Percentiles rank a stretch among this genome's conserved stretches.
These are phyloP conservation scores for Peromyscus californicus DNA, from an alignment of 2,113 vertebrate genomes.

Conservation along the genomic window DNA sequence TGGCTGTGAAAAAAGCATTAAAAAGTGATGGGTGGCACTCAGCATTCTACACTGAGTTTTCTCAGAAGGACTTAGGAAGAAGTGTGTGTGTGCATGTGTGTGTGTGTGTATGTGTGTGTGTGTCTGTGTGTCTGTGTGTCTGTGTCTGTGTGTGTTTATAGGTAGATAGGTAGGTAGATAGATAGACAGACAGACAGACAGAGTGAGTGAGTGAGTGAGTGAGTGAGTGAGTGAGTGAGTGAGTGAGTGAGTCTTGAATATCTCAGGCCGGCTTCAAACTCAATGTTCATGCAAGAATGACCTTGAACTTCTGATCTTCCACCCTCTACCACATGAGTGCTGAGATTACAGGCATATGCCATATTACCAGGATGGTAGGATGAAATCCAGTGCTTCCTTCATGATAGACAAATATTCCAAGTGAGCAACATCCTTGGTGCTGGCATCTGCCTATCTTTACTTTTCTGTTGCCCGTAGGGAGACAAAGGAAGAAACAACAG, in stretches of 20 bases:
- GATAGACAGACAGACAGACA: too few relatives aligned
- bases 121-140: neutral
- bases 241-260: too few relatives aligned
- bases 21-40: constrained; percentile 78
- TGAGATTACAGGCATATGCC: neutral
- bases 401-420: neutral
- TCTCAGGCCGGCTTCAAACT: neutral
- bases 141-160: neutral
- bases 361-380: too few relatives aligned
- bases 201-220: too few relatives aligned
- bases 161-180: neutral
- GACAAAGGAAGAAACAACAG: neutral
- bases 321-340: neutral
- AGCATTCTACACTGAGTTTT: constrained; percentile 62
- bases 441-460: neutral
- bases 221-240: too few relatives aligned
- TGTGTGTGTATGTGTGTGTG: neutral
- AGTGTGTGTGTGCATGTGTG: neutral
- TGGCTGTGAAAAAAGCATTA: constrained; percentile 82
- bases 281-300: neutral
- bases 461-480: neutral
- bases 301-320: neutral
- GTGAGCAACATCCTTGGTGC: neutral
- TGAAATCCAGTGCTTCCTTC: neutral
- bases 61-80: constrained; percentile 77